A percentile compares a stretch with the other conserved stretches of the same genome.
Evolutionary conservation across 2,113 vertebrate genomes (phyloP).

Genomic region (Carollia perspicillata): DNA sequence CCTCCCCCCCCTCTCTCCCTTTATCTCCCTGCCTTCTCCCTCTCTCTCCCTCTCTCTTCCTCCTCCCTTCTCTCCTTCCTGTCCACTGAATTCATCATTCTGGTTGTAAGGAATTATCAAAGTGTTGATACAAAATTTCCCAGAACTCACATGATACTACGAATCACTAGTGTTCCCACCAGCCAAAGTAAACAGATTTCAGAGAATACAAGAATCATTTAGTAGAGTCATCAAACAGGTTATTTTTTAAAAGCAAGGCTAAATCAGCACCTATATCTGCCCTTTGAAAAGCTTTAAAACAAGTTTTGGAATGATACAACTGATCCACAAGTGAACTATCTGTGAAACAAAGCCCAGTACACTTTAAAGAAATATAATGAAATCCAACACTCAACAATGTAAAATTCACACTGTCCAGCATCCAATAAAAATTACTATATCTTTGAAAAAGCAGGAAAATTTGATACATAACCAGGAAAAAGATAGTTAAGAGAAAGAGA

Average conservation of each 20-base stretch:
- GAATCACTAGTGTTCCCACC: neutral
- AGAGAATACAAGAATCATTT: neutral
- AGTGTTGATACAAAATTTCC: neutral
- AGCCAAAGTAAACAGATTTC: neutral
- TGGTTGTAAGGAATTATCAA: neutral
- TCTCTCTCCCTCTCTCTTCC: neutral
- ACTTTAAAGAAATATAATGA: neutral
- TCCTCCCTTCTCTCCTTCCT: neutral
- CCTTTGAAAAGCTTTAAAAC: neutral
- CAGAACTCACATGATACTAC: neutral
- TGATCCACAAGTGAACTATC: neutral
- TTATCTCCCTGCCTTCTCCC: neutral
- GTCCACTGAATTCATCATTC: neutral
- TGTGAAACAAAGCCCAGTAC: neutral
- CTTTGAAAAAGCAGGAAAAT: neutral
- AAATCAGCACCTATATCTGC: neutral
- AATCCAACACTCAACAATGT: neutral
- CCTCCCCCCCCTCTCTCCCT: too few species aligned
- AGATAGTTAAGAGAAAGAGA: neutral
- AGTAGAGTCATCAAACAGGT: neutral
- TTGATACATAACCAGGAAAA: neutral
- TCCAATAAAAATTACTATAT: neutral
- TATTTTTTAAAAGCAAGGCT: neutral
- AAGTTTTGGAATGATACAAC: conserved; percentile 14
- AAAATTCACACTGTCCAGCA: neutral